Evolutionary conservation across 2,113 vertebrate genomes (phyloP), one percentile per base, ranked within the genome.

Genomic region (Drymodes brunneopygia): DNA sequence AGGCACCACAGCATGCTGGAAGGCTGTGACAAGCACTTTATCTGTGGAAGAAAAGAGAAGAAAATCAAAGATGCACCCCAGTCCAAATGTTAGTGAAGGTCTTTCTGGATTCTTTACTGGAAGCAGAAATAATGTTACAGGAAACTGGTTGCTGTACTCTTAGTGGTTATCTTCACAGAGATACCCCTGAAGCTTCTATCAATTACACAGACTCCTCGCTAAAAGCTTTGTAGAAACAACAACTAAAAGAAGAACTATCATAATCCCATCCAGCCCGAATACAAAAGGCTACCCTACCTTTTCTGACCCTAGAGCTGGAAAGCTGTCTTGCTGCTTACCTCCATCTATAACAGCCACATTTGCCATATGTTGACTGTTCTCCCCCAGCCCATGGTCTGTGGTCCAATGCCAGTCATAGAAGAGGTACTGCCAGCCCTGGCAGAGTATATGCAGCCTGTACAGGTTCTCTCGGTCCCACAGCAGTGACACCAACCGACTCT

Each of bases 301-400:
- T 57, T 61, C 36, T 42, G 20, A 48, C 15, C 6, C 29, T n/a
- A 40, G 16, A 45, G 23, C 38, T 54, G n/a, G 21, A 56, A 61
- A 86, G 53, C 47, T 60, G 47, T 16, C 25, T 67, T 64, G 54
- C 31, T 74, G 18, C 96, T 98, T 97, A 99, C 99, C 97, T 98
- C 99, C 99, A 65, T 99, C 99, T 28, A 99, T 99, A 91, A 99
- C 99, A 23, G 99, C 99, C 93, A 99, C 99, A 20, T 96, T 98
- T 66, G 98, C 98, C 51, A 95, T 56, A 81, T 98, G 98, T 28
- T 95, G 78, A 29, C 86, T 70, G 6, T 95, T 97, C 31, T 97
- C 95, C 28, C 98, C 98, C 0, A 61, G 77, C 77, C 98, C 99
- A 48, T 94, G 97, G 71, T 99, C 98, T 2, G 98, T 99, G 10